phyloP scores from a whole-genome alignment of 2,113 vertebrate species.

The Syrrhaptes paradoxus region DNA sequence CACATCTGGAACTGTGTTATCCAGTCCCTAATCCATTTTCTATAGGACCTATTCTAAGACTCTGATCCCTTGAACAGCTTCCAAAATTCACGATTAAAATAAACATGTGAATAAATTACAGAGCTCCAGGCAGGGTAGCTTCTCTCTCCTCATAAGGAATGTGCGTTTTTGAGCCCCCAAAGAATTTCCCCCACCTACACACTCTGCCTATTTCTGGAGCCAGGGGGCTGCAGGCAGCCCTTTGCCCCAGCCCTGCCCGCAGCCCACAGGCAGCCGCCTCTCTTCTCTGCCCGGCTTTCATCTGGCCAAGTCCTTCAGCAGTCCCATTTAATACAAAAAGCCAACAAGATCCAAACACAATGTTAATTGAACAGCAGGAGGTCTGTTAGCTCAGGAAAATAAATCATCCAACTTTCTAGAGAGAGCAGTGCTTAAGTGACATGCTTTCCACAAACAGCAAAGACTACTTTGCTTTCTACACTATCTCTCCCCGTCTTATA shows the following conservation, averaged over 20 bases:
- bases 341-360: not conserved
- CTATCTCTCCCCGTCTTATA: not conserved
- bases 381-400: not conserved
- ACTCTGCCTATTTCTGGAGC: not conserved
- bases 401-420: not conserved
- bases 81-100: constrained; percentile 48
- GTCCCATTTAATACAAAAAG: not conserved
- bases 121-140: constrained; percentile 2
- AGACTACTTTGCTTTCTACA: not conserved
- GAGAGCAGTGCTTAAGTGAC: not conserved
- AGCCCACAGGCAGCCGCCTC: not conserved
- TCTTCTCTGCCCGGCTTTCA: not conserved
- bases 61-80: constrained; percentile 18
- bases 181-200: not conserved
- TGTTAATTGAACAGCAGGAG: not conserved
- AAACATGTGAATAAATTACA: constrained; percentile 31
- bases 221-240: not conserved
- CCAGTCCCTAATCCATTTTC: constrained; percentile 14
- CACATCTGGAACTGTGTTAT: constrained; percentile 13
- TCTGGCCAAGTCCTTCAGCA: not conserved
- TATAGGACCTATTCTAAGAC: constrained; percentile 26
- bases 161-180: not conserved
- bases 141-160: not conserved
- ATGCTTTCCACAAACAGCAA: not conserved
- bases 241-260: not conserved